Evolutionary conservation across 2,113 vertebrate species (phyloP).

Genomic region (Tragelaphus imberbis): DNA sequence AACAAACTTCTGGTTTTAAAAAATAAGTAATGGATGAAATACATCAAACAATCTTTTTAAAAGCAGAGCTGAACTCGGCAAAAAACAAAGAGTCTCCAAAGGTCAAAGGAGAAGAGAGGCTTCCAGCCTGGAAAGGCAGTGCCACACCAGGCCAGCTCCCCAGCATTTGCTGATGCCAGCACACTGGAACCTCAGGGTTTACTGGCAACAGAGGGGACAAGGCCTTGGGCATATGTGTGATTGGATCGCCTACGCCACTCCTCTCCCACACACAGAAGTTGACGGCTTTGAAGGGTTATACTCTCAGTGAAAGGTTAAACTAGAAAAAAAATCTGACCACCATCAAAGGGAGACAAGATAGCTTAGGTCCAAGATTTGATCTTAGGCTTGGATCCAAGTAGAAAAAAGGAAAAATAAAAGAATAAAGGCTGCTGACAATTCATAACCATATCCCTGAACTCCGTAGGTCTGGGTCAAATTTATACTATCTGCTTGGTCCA

Average conservation of each 20-base stretch:
- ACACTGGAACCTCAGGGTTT: neutral
- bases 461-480: neutral
- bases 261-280: neutral
- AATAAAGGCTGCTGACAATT: neutral
- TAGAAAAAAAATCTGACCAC: neutral
- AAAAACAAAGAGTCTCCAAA: neutral
- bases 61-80: neutral
- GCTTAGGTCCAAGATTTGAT: neutral
- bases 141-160: neutral
- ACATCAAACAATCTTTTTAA: neutral
- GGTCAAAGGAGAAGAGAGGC: neutral
- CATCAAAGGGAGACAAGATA: neutral
- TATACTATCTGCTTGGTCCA: neutral
- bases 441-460: neutral
- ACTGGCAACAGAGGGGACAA: neutral
- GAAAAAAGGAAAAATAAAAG: neutral
- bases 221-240: neutral
- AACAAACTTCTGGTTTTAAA: neutral
- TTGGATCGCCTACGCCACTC: too few relatives aligned
- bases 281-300: neutral
- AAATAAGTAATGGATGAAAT: neutral
- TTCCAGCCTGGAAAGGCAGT: neutral
- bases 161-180: neutral
- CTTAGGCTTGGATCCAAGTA: neutral
- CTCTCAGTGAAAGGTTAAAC: neutral